Evolutionary conservation across 2,888 invertebrate species (phyloP).

Genomic region (Tipula unca): DNA sequence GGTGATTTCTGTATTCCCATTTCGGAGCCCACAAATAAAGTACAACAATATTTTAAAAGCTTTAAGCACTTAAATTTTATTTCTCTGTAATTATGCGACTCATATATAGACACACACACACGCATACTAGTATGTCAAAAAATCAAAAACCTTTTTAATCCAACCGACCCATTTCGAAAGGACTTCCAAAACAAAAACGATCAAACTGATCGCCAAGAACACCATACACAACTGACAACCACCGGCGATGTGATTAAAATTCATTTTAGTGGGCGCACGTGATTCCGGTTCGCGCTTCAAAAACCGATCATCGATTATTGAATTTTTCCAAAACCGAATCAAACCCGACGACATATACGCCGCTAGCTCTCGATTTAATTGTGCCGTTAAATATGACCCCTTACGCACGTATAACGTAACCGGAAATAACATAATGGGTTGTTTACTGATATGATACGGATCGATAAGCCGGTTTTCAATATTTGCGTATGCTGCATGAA

Average conservation of each 20-base stretch:
- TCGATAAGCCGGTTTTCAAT: neutral
- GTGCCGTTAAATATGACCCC: neutral
- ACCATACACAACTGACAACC: neutral
- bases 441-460: neutral
- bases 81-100: neutral
- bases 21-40: no score
- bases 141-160: neutral
- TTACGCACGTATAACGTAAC: neutral
- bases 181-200: neutral
- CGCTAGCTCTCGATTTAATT: neutral
- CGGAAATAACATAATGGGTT: neutral
- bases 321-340: neutral
- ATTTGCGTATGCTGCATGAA: neutral
- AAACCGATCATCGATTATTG: neutral
- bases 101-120: no score
- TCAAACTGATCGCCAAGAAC: neutral
- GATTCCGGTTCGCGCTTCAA: neutral
- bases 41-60: neutral
- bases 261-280: neutral
- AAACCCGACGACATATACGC: neutral
- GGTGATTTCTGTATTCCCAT: no score
- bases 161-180: neutral
- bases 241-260: neutral
- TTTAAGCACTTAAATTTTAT: neutral
- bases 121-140: neutral